Evolutionary conservation across 1,140 invertebrate genomes (phyloP).

Genomic region (Drosophila pectinifera): DNA sequence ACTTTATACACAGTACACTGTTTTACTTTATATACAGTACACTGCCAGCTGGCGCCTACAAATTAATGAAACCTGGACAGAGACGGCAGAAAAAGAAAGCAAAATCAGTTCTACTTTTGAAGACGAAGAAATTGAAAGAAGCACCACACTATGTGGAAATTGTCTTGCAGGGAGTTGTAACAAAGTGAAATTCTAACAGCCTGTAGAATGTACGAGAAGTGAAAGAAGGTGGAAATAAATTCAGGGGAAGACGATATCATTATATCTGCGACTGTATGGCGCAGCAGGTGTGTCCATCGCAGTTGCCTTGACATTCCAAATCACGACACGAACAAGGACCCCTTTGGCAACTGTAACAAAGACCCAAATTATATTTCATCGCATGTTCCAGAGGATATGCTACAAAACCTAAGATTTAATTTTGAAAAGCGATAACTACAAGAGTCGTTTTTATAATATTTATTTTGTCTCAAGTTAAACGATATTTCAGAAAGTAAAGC

Average conservation of each 20-base stretch:
- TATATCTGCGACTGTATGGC: conserved; percentile 16
- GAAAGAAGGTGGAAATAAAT: conserved; percentile 12
- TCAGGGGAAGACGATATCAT: conserved; percentile 7
- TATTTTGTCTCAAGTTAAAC: too few species aligned
- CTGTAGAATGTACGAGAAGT: conserved; percentile 41
- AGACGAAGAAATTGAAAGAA: conserved; percentile 1
- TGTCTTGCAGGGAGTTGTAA: conserved; percentile 52
- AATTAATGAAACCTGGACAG: conserved; percentile 26
- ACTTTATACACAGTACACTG: neutral
- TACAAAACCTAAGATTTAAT: neutral
- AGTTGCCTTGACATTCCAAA: conserved; percentile 75
- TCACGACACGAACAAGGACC: conserved; percentile 53
- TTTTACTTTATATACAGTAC: neutral
- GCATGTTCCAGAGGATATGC: conserved; percentile 14
- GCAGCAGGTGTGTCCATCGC: conserved; percentile 51
- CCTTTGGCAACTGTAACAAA: conserved; percentile 23
- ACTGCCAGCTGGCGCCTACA: conserved; percentile 58
- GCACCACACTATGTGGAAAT: conserved; percentile 75
- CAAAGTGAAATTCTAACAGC: conserved; percentile 72
- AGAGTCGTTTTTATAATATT: neutral
- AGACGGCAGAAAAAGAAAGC: conserved; percentile 16
- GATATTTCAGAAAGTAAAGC: too few species aligned
- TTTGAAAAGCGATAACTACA: neutral
- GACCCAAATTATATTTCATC: conserved; percentile 30
- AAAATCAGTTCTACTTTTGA: conserved; percentile 21